phyloP scores from a whole-genome alignment of 92 coral and sea anemone genomes.

The Blastomussa wellsi region DNA sequence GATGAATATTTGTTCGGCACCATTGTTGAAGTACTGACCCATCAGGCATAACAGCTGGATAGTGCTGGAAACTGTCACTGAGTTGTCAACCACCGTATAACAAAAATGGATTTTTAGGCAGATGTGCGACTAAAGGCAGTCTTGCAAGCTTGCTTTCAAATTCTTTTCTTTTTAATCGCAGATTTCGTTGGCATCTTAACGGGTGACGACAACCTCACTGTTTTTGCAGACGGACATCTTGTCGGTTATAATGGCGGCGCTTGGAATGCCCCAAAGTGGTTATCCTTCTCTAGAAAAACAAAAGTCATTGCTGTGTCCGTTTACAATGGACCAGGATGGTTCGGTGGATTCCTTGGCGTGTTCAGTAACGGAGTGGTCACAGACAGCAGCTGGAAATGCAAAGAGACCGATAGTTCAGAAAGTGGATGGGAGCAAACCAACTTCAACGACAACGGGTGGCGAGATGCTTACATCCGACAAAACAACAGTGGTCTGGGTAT shows the following conservation, averaged over 20 bases:
- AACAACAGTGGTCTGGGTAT: neutral
- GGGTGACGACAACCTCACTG: conserved; percentile 11
- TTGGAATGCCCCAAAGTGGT: neutral
- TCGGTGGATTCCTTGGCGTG: conserved; percentile 5
- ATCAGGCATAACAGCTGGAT: too few relatives aligned
- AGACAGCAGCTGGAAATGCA: conserved; percentile 1
- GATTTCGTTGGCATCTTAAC: neutral
- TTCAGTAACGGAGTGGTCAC: neutral
- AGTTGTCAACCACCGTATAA: too few relatives aligned
- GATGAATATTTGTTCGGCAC: too few relatives aligned
- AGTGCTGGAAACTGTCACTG: too few relatives aligned
- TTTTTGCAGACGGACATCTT: neutral
- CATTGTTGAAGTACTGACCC: too few relatives aligned
- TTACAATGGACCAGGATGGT: neutral
- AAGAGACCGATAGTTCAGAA: neutral
- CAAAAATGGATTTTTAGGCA: too few relatives aligned
- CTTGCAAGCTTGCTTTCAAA: neutral
- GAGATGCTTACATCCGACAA: neutral
- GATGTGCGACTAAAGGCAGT: too few relatives aligned
- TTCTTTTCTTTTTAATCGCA: neutral
- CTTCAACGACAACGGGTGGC: neutral
- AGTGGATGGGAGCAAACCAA: neutral
- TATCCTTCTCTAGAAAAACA: neutral
- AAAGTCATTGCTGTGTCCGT: neutral
- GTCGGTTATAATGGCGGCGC: neutral